Evolutionary conservation across 2,113 vertebrate species (phyloP).

Genomic region (Lepisosteus oculatus): DNA sequence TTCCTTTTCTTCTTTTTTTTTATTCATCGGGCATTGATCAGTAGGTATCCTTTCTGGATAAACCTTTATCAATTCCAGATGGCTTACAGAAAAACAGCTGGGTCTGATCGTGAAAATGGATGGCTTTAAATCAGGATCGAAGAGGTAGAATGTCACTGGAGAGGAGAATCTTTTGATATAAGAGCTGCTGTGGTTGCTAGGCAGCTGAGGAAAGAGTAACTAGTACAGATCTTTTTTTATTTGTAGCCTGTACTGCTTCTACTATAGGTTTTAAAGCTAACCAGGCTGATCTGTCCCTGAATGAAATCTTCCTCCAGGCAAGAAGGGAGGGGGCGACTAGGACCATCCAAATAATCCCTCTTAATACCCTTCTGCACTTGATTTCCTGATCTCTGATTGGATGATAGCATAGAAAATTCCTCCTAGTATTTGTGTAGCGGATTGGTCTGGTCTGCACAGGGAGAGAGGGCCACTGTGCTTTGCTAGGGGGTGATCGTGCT

Average conservation of each 20-base stretch:
- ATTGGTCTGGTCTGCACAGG: too few relatives aligned
- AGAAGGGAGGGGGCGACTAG: slow-evolving; percentile 20
- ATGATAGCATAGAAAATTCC: slow-evolving; percentile 26
- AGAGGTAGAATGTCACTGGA: slow-evolving; percentile 26
- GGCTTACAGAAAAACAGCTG: not conserved
- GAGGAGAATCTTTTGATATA: slow-evolving; percentile 29
- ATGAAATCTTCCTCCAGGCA: slow-evolving; percentile 29
- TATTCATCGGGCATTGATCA: too few relatives aligned
- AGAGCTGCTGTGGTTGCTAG: slow-evolving; percentile 51
- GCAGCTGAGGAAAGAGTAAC: slow-evolving; percentile 45
- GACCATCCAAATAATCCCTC: slow-evolving; percentile 64
- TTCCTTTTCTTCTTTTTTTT: too few relatives aligned
- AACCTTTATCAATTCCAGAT: not conserved
- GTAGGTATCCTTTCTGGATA: not conserved
- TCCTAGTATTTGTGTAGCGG: too few relatives aligned
- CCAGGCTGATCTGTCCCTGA: slow-evolving; percentile 16
- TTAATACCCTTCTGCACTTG: slow-evolving; percentile 62
- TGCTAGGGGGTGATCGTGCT: slow-evolving; percentile 15
- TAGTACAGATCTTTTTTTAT: slow-evolving; percentile 14
- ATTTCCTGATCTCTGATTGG: slow-evolving; percentile 61
- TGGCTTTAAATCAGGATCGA: slow-evolving; percentile 26
- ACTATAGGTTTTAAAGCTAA: not conserved
- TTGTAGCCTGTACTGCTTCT: not conserved
- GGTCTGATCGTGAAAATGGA: slow-evolving; percentile 15
- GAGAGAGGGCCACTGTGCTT: not conserved